Evolutionary conservation across 2,888 invertebrate species (phyloP), one percentile per base, ranked within the genome.

Genomic region (Syrphus vitripennis): DNA sequence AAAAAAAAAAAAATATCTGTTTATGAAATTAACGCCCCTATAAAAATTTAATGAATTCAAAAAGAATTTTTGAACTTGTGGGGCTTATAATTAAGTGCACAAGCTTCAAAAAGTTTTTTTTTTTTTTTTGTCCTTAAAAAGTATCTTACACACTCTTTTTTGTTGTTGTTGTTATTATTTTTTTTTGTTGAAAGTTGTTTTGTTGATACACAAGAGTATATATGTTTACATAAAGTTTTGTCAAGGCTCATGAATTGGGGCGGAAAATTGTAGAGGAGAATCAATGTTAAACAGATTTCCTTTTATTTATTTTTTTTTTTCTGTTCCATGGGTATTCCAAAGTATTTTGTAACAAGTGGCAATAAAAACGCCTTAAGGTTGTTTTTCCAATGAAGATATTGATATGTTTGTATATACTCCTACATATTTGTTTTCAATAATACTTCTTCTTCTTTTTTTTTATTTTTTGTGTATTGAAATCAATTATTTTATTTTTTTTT

Each of bases 1-100:
- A n/a, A n/a, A n/a, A n/a, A n/a, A n/a, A 3, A 12, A 29, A 63
- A 29, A 63, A 45, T 45, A 45, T 65, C 45, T 65, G 65, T 65
- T 65, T 65, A 65, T 65, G 65, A 31, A 65, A 65, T 45, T 65
- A 65, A 65, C 65, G 31, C 45, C 65, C 65, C 65, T 31, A 65
- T 65, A 65, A 29, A 31, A 45, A 65, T 65, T 45, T 45, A 65
- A 65, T 29, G 65, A 65, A 65, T 45, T 45, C 65, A 16, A 29
- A 65, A 65, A 29, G 45, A 65, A 29, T 45, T 40, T n/a, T 65
- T 45, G 4, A 61, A 40, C 61, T 61, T 26, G n/a, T n/a, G 3
- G n/a, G 40, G 61, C 40, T 61, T 61, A 61, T 61, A 61, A 61
- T 61, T 61, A 61, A 61, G 61, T 61, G 61, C 61, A 61, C 40